Base-by-base conservation (phyloP, 2,113 vertebrate species). In the Calcarius ornatus region DNA sequence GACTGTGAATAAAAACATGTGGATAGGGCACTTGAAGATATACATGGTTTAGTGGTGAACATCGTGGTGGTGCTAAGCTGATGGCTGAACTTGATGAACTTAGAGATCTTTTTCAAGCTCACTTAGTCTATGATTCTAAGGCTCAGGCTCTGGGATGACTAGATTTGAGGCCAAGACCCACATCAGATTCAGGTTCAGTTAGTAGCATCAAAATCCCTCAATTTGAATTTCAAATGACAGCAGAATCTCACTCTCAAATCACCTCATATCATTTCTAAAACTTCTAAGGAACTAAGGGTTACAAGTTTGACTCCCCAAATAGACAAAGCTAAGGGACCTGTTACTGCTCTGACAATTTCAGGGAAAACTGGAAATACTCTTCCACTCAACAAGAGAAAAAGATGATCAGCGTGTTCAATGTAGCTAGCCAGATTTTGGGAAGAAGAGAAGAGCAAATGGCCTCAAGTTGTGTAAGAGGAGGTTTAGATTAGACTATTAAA, bases 141-240 rank as follows among this genome's bases (percentile, higher is more conserved):
- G 6, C 23, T 85, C 2, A 0, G 33, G 5, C 12, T 28, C 12
- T 10, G 5, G 4, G 3, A 24, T 33, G 12, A 11, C 61, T 53
- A 48, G 2, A 6, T 82, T 60, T 93, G 21, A 82, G 31, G 53
- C 6, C 20, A 43, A 79, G 33, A 65, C 6, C 8, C 11, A 56
- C 1, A 33, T 61, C 9, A 60, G 17, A 47, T 69, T 57, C 42
- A 40, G 7, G 3, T 81, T 86, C 78, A 69, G 6, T 45, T 3
- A 54, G 13, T 3, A 30, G 4, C 27, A 65, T 24, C 37, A 80
- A 90, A 92, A 77, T 45, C 12, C 38, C 17, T 6, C 12, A 40
- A 27, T 80, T 90, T 90, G 28, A 76, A 20, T 21, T 24, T 64
- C 30, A 56, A 37, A 47, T 48, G 20, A 12, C 6, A 42, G 17